These are phyloP conservation scores for Spatula versicolor DNA, from an alignment of 2,797 vertebrate genomes.

Conservation along the genomic window DNA sequence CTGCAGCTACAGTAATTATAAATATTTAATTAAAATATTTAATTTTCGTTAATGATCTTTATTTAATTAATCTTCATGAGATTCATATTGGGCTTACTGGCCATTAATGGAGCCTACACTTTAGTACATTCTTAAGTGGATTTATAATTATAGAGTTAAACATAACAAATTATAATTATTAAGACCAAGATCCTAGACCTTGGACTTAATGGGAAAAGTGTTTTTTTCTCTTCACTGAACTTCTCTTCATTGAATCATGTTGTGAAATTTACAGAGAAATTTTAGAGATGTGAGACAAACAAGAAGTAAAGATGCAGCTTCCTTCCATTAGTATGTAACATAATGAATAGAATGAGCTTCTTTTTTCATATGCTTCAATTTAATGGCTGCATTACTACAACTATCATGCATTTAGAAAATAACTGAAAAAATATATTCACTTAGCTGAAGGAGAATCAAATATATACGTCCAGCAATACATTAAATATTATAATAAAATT, in stretches of 20 bases:
- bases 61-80: neutral
- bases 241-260: neutral
- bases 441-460: neutral
- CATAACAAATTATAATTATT: neutral
- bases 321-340: neutral
- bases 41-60: neutral
- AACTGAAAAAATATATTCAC: neutral
- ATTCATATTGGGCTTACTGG: neutral
- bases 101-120: too few relatives aligned
- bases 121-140: neutral
- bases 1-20: neutral
- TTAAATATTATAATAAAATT: neutral
- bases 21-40: neutral
- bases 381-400: neutral
- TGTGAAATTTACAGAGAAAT: neutral
- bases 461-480: neutral
- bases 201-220: neutral
- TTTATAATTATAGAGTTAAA: neutral
- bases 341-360: neutral
- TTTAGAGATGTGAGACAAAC: neutral
- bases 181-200: neutral
- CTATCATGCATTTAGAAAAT: neutral
- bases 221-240: neutral
- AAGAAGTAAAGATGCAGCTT: neutral
- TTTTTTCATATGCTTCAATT: neutral